Percentiles rank a stretch among this genome's conserved stretches.
phyloP scores from a whole-genome alignment of 2,113 vertebrate genomes.

The Microcebus jonahi region DNA sequence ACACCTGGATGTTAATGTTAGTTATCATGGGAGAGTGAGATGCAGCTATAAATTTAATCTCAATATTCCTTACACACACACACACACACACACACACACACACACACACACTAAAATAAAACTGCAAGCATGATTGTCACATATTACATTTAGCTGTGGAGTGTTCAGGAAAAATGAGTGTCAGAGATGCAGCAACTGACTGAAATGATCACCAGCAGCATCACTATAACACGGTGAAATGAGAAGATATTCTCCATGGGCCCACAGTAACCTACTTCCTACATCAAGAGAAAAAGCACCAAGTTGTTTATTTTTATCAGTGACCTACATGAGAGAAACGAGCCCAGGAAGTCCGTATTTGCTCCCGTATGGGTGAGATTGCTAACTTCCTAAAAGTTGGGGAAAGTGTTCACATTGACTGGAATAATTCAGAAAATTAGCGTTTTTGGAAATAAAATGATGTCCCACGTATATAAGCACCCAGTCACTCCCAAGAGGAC shows the following conservation, averaged over 20 bases:
- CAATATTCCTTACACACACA: background rate
- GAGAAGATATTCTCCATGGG: constrained; percentile 19
- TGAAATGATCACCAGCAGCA: background rate
- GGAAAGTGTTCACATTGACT: background rate
- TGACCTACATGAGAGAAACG: constrained; percentile 54
- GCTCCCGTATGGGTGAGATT: background rate
- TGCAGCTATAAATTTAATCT: background rate
- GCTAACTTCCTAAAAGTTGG: background rate
- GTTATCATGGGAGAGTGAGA: background rate
- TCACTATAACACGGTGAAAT: background rate
- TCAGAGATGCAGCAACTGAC: background rate
- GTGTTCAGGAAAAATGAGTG: background rate
- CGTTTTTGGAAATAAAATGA: constrained; percentile 46
- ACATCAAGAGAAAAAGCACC: constrained; percentile 42
- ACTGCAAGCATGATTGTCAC: background rate
- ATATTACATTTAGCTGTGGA: background rate
- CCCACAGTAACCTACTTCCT: constrained; percentile 56
- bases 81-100: background rate
- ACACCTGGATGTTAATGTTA: background rate
- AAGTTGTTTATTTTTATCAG: constrained; percentile 57
- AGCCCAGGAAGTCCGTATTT: background rate
- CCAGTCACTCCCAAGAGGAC: background rate
- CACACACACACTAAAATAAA: constrained; percentile 38
- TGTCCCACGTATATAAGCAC: background rate
- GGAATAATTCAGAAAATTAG: constrained; percentile 33